Conservation (phyloP, 1,140 invertebrate genomes). For the Drosophila ohnishii region DNA sequence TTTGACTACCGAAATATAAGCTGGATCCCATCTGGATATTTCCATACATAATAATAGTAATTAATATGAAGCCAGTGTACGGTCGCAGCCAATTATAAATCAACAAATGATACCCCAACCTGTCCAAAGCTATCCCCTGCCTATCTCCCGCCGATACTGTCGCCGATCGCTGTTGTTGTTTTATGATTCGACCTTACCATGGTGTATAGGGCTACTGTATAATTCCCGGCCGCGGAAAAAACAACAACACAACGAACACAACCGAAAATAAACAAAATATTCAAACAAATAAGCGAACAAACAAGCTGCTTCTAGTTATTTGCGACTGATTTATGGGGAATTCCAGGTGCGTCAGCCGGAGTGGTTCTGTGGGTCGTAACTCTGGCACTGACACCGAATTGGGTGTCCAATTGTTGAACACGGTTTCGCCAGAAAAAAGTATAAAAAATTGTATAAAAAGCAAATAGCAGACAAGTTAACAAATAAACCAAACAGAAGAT, state of each 20-base stretch:
- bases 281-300: slow-evolving; percentile 69
- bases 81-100: slow-evolving; percentile 53
- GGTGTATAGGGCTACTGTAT: slow-evolving; percentile 69
- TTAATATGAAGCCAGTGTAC: slow-evolving; percentile 46
- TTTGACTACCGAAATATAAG: slow-evolving; percentile 41
- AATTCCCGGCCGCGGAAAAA: slow-evolving; percentile 40
- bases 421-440: slow-evolving; percentile 52
- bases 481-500: slow-evolving; percentile 29
- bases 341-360: slow-evolving; percentile 73
- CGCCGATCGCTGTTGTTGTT: slow-evolving; percentile 17
- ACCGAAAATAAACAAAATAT: slow-evolving; percentile 50
- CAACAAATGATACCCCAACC: slow-evolving; percentile 22
- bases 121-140: slow-evolving; percentile 23
- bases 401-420: slow-evolving; percentile 40
- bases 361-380: slow-evolving; percentile 24
- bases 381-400: slow-evolving; percentile 34
- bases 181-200: slow-evolving; percentile 30
- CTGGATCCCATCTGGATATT: slow-evolving; percentile 30
- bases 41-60: slow-evolving; percentile 47
- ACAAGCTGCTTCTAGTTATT: slow-evolving; percentile 75
- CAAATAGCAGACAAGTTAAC: slow-evolving; percentile 52
- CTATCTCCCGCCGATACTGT: slow-evolving; percentile 23
- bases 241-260: slow-evolving; percentile 14
- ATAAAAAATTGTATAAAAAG: slow-evolving; percentile 48
- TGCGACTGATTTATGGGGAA: slow-evolving; percentile 79